Conservation (phyloP, 1,140 invertebrate genomes). For the Solenopsis fugax region DNA sequence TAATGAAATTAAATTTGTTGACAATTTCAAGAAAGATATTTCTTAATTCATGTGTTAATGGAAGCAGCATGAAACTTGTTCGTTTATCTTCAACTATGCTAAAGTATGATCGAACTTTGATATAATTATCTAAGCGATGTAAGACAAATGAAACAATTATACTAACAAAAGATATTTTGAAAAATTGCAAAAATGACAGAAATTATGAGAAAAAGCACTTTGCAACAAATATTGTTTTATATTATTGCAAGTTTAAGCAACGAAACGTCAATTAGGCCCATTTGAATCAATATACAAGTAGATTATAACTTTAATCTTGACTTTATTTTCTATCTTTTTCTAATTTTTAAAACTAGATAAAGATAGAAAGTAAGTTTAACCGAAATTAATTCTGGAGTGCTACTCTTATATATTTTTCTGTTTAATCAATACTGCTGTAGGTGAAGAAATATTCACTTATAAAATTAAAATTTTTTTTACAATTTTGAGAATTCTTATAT, state of each 20-base stretch:
- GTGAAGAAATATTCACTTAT: no score
- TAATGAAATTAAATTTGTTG: background rate
- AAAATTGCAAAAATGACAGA: background rate
- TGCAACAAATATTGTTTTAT: background rate
- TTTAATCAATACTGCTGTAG: no score
- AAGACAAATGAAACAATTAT: background rate
- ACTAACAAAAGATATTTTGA: background rate
- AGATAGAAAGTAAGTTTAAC: no score
- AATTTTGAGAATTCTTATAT: no score
- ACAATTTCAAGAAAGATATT: slow-evolving; percentile 2
- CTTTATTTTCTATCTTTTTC: no score
- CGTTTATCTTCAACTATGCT: background rate
- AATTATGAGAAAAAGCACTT: background rate
- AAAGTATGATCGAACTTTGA: background rate
- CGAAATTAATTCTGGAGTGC: no score
- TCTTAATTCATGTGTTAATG: background rate
- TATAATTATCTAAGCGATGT: background rate
- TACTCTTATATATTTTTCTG: no score
- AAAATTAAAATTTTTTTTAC: no score
- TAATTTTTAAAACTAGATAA: no score
- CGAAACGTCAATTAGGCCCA: background rate
- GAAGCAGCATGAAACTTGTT: background rate
- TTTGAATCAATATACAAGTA: no score
- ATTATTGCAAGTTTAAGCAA: background rate
- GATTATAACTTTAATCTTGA: no score